Evolutionary conservation across 1,140 invertebrate genomes (phyloP).

Genomic region (Pseudoatta argentina): DNA sequence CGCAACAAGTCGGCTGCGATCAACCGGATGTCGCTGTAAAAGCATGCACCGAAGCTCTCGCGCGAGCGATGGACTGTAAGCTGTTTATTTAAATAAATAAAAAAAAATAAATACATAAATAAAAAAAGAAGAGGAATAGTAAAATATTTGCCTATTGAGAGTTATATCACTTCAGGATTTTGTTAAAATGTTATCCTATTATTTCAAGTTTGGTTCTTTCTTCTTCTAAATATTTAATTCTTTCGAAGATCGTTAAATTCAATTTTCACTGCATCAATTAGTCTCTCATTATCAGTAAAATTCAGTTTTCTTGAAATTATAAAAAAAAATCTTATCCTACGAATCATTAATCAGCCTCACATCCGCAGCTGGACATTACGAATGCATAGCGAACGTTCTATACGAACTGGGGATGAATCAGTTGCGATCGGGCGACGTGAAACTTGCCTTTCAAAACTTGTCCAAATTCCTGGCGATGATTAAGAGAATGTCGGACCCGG

Average conservation of each 20-base stretch:
- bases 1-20: slow-evolving; percentile 71
- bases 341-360: not conserved
- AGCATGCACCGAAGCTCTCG: slow-evolving; percentile 84
- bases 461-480: slow-evolving; percentile 68
- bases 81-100: slow-evolving; percentile 6
- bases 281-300: not conserved
- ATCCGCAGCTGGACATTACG: slow-evolving; percentile 67
- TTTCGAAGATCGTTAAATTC: not conserved
- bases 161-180: not conserved
- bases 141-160: not conserved
- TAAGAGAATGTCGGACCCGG: slow-evolving; percentile 67
- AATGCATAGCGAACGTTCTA: slow-evolving; percentile 67
- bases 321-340: not conserved
- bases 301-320: not conserved
- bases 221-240: too few relatives aligned
- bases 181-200: slow-evolving; percentile 1
- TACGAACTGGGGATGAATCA: slow-evolving; percentile 74
- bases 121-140: not conserved
- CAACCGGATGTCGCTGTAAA: slow-evolving; percentile 84
- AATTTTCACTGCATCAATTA: not conserved
- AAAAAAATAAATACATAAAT: too few relatives aligned
- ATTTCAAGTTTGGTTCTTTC: not conserved
- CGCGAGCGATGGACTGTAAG: slow-evolving; percentile 86
- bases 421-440: slow-evolving; percentile 41
- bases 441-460: slow-evolving; percentile 69